Base-by-base conservation (phyloP, 2,888 invertebrate species). In the Kryphioiulus occultus region DNA sequence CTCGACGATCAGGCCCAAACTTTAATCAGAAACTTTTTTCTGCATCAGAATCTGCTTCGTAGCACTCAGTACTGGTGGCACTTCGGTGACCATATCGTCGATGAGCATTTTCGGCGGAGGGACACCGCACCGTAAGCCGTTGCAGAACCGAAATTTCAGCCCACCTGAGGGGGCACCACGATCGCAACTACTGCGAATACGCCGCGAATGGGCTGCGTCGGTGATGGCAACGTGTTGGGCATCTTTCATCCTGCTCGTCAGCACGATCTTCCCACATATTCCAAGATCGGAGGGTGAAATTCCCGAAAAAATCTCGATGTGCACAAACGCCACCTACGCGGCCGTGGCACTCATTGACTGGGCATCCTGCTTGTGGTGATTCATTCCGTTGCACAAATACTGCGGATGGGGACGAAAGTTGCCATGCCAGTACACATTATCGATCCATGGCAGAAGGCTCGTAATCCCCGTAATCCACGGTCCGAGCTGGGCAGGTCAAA, bases 191-290 rank as follows among this genome's bases (percentile, higher is more conserved):
- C 59, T 59, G 59, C 17, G 17, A n/a, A 22, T 59, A 4, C 22
- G 59, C 22, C 22, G 53, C 53, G 53, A 17, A 53, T 53, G 15
- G 15, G 53, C 53, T 53, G 53, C 53, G 53, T 15, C 17, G 12
- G 53, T 15, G 42, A 42, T 42, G 0, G 42, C 42, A 42, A 42
- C 42, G 42, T 53, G 53, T 53, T 53, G 59, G 59, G 22, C 59
- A 59, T 59, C 59, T 59, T 22, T 59, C 59, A 59, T 59, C 59
- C 59, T 59, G 22, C 22, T 59, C 59, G 59, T 22, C 22, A 59
- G 59, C 59, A 22, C 59, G 59, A n/a, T 59, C 59, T 22, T 59
- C 59, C 59, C 59, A 59, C 59, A 59, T 59, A 59, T 59, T 59
- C 59, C 59, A 22, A 59, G 22, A 59, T n/a, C 59, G 22, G 22